Evolutionary conservation across 2,888 invertebrate species (phyloP).

Genomic region (Drosophila peninsularis): DNA sequence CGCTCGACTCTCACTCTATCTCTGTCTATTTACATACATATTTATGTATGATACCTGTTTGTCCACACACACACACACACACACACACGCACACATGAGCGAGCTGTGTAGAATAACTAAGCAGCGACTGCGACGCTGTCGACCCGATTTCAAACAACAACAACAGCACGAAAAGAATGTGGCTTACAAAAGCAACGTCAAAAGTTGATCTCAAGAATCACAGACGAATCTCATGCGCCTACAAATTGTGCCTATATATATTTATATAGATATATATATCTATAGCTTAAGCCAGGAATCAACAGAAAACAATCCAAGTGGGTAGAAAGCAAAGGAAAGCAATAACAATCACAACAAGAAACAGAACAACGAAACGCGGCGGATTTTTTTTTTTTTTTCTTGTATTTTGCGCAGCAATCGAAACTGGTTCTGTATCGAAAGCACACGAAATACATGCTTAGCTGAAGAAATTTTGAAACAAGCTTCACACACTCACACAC

Average conservation of each 20-base stretch:
- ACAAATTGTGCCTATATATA: neutral
- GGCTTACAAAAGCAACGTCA: slow-evolving; percentile 24
- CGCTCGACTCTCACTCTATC: slow-evolving; percentile 21
- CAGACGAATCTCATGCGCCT: slow-evolving; percentile 13
- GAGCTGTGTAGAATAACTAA: slow-evolving; percentile 67
- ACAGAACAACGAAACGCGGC: neutral
- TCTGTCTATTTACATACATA: slow-evolving; percentile 27
- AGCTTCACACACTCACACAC: slow-evolving; percentile 16
- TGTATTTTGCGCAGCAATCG: slow-evolving; percentile 47
- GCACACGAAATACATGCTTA: slow-evolving; percentile 18
- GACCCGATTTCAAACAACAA: slow-evolving; percentile 67
- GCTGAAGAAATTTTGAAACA: slow-evolving; percentile 28
- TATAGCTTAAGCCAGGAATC: neutral
- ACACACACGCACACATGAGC: slow-evolving; percentile 8
- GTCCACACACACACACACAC: slow-evolving; percentile 24
- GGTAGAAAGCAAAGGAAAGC: slow-evolving; percentile 19
- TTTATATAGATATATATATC: too few species aligned
- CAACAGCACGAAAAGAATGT: slow-evolving; percentile 23
- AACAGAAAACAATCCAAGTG: slow-evolving; percentile 1
- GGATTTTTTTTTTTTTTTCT: neutral
- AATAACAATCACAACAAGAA: slow-evolving; percentile 22
- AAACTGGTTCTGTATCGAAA: slow-evolving; percentile 43
- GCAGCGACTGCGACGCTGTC: slow-evolving; percentile 52
- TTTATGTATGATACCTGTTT: slow-evolving; percentile 52
- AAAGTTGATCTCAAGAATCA: slow-evolving; percentile 36